Percentiles rank a stretch among this genome's conserved stretches.
Evolutionary conservation across 2,888 invertebrate genomes (phyloP).

Genomic region (Melinopterus prodromus): DNA sequence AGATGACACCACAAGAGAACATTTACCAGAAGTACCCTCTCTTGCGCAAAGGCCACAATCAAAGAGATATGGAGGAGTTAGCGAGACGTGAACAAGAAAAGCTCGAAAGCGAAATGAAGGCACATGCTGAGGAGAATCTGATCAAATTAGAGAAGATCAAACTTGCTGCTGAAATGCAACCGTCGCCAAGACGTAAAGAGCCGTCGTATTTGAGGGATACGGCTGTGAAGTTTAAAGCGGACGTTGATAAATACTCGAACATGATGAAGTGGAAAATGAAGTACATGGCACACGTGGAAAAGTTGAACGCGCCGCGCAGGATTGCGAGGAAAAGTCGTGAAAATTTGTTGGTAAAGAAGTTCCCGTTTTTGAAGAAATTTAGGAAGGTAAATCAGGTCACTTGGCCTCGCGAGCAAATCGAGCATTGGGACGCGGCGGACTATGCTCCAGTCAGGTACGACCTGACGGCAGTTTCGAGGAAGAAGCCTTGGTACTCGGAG

Average conservation of each 20-base stretch:
- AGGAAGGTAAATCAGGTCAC: neutral
- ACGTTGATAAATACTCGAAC: neutral
- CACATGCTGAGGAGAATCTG: constrained; percentile 4
- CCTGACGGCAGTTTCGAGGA: neutral
- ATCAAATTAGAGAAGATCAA: neutral
- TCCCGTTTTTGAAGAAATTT: constrained; percentile 25
- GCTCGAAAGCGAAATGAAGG: neutral
- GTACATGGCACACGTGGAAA: constrained; percentile 15
- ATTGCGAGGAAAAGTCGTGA: constrained; percentile 6
- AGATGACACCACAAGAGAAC: constrained; percentile 14
- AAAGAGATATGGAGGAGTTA: neutral
- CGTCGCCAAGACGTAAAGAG: neutral
- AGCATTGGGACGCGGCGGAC: constrained; percentile 14
- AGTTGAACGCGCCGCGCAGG: constrained; percentile 8
- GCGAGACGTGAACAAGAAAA: neutral
- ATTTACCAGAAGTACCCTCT: constrained; percentile 22
- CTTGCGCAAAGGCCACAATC: constrained; percentile 6
- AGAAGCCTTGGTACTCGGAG: neutral
- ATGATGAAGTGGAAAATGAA: constrained; percentile 24
- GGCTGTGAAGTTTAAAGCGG: constrained; percentile 12
- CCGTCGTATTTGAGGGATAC: constrained; percentile 9
- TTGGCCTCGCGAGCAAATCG: neutral
- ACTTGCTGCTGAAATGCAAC: neutral
- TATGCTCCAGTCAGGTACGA: constrained; percentile 8
- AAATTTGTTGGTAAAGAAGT: constrained; percentile 21